Evolutionary conservation across 2,797 vertebrate genomes (phyloP).

Genomic region (Tokudaia tokunoshimensis): DNA sequence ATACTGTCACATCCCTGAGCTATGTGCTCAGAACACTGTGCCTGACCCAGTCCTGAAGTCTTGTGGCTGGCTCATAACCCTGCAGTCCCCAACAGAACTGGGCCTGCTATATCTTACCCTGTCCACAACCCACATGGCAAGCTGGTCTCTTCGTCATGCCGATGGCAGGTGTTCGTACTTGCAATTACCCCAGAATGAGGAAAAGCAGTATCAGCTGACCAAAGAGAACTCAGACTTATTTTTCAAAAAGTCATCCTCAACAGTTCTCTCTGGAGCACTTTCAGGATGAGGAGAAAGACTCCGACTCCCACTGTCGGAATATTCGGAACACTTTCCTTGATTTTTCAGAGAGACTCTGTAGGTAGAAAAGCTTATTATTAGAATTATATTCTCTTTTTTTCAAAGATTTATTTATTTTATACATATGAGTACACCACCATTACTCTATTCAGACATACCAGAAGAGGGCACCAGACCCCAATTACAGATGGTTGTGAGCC

Average conservation of each 20-base stretch:
- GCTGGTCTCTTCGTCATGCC: not conserved
- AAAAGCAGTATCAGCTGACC: slow-evolving; percentile 12
- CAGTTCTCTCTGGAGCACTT: slow-evolving; percentile 35
- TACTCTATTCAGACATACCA: too few species aligned
- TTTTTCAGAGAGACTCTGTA: slow-evolving; percentile 94
- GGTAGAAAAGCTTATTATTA: slow-evolving; percentile 68
- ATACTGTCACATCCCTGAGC: not conserved
- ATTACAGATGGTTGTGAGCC: too few species aligned
- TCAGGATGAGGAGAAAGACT: slow-evolving; percentile 91
- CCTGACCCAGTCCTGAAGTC: not conserved
- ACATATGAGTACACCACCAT: too few species aligned
- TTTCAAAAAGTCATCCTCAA: slow-evolving; percentile 23
- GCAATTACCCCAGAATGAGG: not conserved
- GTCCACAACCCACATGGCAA: accelerated
- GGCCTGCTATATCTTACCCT: not conserved
- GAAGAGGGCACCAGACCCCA: too few species aligned
- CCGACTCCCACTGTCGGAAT: slow-evolving; percentile 96
- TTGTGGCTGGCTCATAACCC: not conserved
- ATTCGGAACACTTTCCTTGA: slow-evolving; percentile 96
- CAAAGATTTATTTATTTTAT: too few species aligned
- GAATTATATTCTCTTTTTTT: slow-evolving; percentile 15
- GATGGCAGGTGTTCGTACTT: not conserved
- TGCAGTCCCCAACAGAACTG: not conserved
- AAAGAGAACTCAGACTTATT: slow-evolving; percentile 4
- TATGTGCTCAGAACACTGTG: not conserved